Conservation (phyloP, 2,888 invertebrate species). For the Melanotus villosus region DNA sequence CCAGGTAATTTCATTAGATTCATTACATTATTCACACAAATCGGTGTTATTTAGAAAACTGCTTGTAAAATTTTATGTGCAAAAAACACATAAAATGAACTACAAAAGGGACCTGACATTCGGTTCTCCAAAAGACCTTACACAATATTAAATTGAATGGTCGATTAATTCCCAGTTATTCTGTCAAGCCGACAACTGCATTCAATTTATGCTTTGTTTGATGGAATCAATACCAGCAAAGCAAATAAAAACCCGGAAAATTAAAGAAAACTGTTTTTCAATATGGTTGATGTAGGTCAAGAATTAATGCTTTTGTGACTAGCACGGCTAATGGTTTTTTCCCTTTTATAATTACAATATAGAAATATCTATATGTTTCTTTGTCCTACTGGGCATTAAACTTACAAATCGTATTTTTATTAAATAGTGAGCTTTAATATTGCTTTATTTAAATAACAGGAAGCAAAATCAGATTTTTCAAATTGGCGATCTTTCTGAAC, state of each 20-base stretch:
- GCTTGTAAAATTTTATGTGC: constrained; percentile 12
- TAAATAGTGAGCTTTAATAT: too few relatives aligned
- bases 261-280: constrained; percentile 2
- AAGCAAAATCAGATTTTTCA: too few relatives aligned
- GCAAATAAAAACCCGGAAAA: not conserved
- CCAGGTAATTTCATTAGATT: too few relatives aligned
- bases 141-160: constrained; percentile 20
- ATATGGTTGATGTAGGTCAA: not conserved
- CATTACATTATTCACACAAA: not conserved
- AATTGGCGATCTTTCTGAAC: too few relatives aligned
- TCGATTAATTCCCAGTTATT: constrained; percentile 21
- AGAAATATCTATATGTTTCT: too few relatives aligned
- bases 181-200: constrained; percentile 13
- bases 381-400: too few relatives aligned
- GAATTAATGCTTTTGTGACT: not conserved
- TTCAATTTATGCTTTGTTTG: constrained; percentile 17
- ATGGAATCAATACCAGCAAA: constrained; percentile 3
- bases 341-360: too few relatives aligned
- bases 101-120: constrained; percentile 13
- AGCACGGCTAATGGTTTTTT: too few relatives aligned
- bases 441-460: too few relatives aligned
- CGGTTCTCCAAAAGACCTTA: constrained; percentile 14
- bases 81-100: constrained; percentile 13
- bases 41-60: not conserved
- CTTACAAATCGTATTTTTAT: too few relatives aligned